A percentile compares a stretch with the other conserved stretches of the same genome.
phyloP scores from a whole-genome alignment of 2,888 invertebrate species.

The Lochmaea capreae region DNA sequence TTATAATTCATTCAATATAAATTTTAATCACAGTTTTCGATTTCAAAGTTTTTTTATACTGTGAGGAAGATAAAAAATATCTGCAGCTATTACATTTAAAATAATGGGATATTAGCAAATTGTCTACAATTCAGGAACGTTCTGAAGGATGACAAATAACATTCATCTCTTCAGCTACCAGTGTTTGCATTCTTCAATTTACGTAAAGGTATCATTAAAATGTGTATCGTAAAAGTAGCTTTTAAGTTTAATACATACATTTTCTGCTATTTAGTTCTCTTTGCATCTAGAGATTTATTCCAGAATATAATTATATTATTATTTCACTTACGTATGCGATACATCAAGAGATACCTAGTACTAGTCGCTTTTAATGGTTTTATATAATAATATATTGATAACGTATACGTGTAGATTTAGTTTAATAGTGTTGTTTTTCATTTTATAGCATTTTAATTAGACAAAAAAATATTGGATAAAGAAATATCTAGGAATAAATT shows the following conservation, averaged over 20 bases:
- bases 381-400: background rate
- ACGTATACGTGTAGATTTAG: background rate
- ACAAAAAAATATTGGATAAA: background rate
- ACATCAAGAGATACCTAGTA: background rate
- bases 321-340: background rate
- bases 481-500: background rate
- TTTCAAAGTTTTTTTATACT: too few relatives aligned
- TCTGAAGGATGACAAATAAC: conserved; percentile 21
- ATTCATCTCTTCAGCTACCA: conserved; percentile 31
- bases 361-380: background rate
- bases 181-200: conserved; percentile 24
- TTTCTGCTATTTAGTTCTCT: background rate
- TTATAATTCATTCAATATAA: too few relatives aligned
- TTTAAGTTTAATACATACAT: conserved; percentile 23
- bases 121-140: conserved; percentile 13
- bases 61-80: background rate
- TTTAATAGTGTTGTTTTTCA: background rate
- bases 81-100: background rate
- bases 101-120: conserved; percentile 19
- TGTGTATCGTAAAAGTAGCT: conserved; percentile 14
- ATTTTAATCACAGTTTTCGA: too few relatives aligned
- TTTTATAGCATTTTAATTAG: background rate
- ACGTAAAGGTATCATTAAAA: conserved; percentile 30
- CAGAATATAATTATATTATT: background rate
- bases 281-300: background rate